A percentile compares a stretch with the other conserved stretches of the same genome.
Evolutionary conservation across 1,140 invertebrate species (phyloP).

Genomic region (Phenacoccus solenopsis): DNA sequence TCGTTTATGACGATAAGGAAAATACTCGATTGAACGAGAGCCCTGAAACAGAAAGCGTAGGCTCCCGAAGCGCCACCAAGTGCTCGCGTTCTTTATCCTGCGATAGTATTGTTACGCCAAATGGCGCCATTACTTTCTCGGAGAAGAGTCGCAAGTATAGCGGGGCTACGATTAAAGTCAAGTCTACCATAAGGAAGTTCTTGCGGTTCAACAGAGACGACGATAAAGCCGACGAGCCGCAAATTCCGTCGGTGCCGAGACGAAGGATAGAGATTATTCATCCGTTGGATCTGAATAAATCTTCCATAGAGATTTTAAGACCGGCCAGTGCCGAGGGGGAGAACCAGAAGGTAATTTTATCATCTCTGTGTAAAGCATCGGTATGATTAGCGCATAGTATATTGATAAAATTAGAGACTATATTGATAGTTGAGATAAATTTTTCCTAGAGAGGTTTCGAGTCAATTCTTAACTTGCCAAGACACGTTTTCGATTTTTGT

Average conservation of each 20-base stretch:
- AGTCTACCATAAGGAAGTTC: slow-evolving; percentile 72
- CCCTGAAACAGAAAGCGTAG: neutral
- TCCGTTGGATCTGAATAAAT: slow-evolving; percentile 68
- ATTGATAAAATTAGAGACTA: too few species aligned
- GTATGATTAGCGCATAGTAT: too few species aligned
- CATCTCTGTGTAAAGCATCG: too few species aligned
- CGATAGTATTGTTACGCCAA: neutral
- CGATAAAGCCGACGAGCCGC: slow-evolving; percentile 29
- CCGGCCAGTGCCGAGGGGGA: neutral
- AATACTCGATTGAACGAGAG: neutral
- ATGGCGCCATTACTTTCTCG: neutral
- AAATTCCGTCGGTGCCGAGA: slow-evolving; percentile 41
- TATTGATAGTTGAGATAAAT: too few species aligned
- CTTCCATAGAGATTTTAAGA: slow-evolving; percentile 55
- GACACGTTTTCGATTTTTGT: too few species aligned
- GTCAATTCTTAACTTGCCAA: too few species aligned
- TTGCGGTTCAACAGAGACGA: slow-evolving; percentile 44
- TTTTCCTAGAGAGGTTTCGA: too few species aligned
- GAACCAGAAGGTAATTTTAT: neutral
- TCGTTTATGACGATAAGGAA: neutral
- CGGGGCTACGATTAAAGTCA: slow-evolving; percentile 34
- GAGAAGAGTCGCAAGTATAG: slow-evolving; percentile 23
- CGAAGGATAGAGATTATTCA: slow-evolving; percentile 73
- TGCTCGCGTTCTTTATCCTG: neutral
- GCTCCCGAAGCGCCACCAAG: neutral